These are phyloP conservation scores for Pholis gunnellus DNA, from an alignment of 2,113 vertebrate species.

Conservation along the genomic window DNA sequence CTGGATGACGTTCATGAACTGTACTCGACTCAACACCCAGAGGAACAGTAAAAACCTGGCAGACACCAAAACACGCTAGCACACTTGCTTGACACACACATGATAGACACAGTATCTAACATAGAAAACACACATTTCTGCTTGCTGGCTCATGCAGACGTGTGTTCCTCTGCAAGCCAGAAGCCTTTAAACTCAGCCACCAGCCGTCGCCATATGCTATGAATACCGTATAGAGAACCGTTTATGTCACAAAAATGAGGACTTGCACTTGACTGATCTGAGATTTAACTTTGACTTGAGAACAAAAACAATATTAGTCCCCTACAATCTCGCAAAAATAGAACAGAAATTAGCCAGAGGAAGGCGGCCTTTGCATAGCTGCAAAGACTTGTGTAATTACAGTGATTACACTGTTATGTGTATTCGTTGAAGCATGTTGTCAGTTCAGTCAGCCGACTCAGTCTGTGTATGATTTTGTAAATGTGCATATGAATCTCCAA, in stretches of 20 bases:
- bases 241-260: background rate
- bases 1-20: slow-evolving; percentile 66
- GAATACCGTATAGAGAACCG: background rate
- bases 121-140: slow-evolving; percentile 12
- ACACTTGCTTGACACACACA: slow-evolving; percentile 21
- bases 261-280: slow-evolving; percentile 9
- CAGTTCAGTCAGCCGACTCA: background rate
- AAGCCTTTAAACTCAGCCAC: slow-evolving; percentile 32
- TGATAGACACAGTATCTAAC: background rate
- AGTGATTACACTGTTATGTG: background rate
- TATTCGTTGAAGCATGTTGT: background rate
- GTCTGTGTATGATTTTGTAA: background rate
- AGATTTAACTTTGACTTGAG: background rate
- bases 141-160: background rate
- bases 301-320: background rate
- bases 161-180: slow-evolving; percentile 46
- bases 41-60: slow-evolving; percentile 53
- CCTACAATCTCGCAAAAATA: background rate
- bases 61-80: slow-evolving; percentile 39
- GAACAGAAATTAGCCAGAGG: background rate
- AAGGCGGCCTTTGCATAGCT: background rate
- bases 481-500: slow-evolving; percentile 14
- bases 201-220: background rate
- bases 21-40: slow-evolving; percentile 64
- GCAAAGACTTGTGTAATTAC: background rate